Evolutionary conservation across 35 echinoderm and acorn worm genomes (phyloP).

Genomic region (Strongylocentrotus purpuratus): DNA sequence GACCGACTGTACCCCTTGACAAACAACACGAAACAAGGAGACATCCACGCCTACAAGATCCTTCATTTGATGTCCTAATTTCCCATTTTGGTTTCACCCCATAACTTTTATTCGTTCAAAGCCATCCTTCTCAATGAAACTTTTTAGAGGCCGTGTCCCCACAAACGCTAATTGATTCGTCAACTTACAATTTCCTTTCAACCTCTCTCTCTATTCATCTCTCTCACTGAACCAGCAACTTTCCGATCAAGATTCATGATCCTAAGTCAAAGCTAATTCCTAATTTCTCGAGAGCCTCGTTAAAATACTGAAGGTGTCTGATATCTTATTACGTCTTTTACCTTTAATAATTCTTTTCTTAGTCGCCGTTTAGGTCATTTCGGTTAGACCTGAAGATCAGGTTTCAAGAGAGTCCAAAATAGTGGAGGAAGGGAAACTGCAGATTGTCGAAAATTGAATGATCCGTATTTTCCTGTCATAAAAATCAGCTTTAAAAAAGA

Average conservation of each 20-base stretch:
- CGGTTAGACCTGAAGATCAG: not conserved
- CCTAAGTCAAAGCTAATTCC: not conserved
- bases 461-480: constrained; percentile 25
- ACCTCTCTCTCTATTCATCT: not conserved
- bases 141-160: not conserved
- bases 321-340: not conserved
- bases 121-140: not conserved
- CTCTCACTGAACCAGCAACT: not conserved
- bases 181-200: constrained; percentile 39
- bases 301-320: not conserved
- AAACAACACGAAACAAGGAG: not conserved
- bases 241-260: not conserved
- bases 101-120: not conserved
- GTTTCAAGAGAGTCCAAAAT: not conserved
- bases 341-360: not conserved
- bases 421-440: constrained; percentile 1
- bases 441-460: constrained; percentile 46
- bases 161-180: constrained; percentile 29
- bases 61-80: not conserved
- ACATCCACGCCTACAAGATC: not conserved
- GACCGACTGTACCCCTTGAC: not conserved
- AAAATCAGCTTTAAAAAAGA: not conserved
- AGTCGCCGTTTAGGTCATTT: not conserved
- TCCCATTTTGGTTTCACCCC: not conserved
- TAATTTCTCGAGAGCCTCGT: not conserved